A percentile compares a stretch with the other conserved stretches of the same genome.
Evolutionary conservation across 2,113 vertebrate species (phyloP).

Genomic region (Cochlearius cochlearius): DNA sequence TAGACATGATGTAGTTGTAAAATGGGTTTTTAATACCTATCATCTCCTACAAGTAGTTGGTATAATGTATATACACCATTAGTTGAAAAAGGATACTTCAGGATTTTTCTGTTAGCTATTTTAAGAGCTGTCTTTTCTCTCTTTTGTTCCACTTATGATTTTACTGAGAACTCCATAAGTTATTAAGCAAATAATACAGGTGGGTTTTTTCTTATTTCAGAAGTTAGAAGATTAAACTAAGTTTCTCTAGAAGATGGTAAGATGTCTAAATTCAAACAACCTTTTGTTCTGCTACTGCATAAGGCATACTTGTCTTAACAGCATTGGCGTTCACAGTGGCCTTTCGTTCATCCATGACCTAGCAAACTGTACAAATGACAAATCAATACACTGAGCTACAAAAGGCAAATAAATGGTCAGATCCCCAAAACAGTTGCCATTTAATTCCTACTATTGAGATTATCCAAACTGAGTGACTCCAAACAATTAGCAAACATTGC

Average conservation of each 20-base stretch:
- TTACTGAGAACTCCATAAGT: neutral
- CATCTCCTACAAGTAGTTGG: neutral
- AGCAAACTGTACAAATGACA: neutral
- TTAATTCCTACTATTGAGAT: neutral
- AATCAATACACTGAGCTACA: neutral
- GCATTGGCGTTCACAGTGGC: neutral
- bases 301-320: neutral
- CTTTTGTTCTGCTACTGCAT: neutral
- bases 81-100: neutral
- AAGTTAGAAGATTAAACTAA: neutral
- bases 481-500: neutral
- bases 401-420: neutral
- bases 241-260: neutral
- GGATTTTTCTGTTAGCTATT: neutral
- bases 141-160: neutral
- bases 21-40: neutral
- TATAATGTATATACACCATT: neutral
- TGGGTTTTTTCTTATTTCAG: neutral
- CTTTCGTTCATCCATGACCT: neutral
- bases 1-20: neutral
- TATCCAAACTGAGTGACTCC: neutral
- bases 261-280: neutral
- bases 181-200: neutral
- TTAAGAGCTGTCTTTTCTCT: neutral
- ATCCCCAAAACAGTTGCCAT: neutral